A percentile compares a stretch with the other conserved stretches of the same genome.
These are phyloP conservation scores for Pharmacophagus antenor DNA, from an alignment of 2,888 invertebrate genomes.

Conservation along the genomic window DNA sequence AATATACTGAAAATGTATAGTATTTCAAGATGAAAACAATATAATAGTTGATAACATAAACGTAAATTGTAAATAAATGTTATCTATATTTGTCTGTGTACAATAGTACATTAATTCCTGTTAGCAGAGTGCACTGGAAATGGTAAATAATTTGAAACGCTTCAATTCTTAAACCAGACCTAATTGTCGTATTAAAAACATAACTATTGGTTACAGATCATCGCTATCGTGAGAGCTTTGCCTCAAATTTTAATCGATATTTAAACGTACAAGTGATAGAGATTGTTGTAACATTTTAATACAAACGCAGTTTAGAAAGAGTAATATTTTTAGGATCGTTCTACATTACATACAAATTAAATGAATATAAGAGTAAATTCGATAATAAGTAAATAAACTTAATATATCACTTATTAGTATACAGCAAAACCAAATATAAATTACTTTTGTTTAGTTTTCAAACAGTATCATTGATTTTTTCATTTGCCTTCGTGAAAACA, in stretches of 20 bases:
- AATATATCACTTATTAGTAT: too few species aligned
- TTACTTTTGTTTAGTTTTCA: too few species aligned
- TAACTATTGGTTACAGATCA: conserved; percentile 23
- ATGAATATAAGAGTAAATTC: too few species aligned
- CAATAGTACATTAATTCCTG: conserved; percentile 9
- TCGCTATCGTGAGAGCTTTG: conserved; percentile 27
- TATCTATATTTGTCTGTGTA: background rate
- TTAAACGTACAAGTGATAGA: background rate
- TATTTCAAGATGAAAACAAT: too few species aligned
- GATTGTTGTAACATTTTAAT: background rate
- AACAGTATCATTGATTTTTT: too few species aligned
- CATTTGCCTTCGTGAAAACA: too few species aligned
- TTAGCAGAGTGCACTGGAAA: conserved; percentile 7
- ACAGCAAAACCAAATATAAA: too few species aligned
- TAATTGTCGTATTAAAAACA: conserved; percentile 23
- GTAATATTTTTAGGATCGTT: background rate
- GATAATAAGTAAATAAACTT: too few species aligned
- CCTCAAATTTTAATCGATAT: background rate
- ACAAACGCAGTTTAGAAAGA: background rate
- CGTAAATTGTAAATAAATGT: too few species aligned
- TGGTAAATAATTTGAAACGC: conserved; percentile 26
- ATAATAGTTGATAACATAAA: too few species aligned
- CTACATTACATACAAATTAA: background rate
- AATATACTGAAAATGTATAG: too few species aligned
- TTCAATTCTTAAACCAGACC: conserved; percentile 17